Evolutionary conservation across 2,113 vertebrate genomes (phyloP), one percentile per base, ranked within the genome.

Genomic region (Tauraco erythrolophus): DNA sequence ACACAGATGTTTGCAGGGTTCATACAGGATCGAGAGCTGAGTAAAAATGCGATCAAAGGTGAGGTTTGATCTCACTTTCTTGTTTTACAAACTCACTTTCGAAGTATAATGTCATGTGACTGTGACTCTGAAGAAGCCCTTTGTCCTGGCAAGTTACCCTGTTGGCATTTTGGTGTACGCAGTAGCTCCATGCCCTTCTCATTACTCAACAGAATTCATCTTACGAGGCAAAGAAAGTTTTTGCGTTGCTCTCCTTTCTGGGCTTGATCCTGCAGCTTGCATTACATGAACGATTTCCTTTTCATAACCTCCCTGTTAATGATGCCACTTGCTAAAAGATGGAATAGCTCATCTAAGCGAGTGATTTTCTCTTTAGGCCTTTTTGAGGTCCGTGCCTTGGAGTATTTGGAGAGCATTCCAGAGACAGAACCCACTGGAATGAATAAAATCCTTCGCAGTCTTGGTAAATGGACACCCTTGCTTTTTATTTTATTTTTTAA

Each of bases 1-100:
- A 99, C 99, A 0, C 99, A 99, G 97, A 99, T 99, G 99, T 99
- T 99, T 24, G 99, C 99, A 2, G 99, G 99, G 45, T 99, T 99
- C 98, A 99, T 99, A 94, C 99, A 99, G 92, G 99, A 99, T 96
- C 98, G 99, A 64, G 99, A 99, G 95, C 99, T 99, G 41, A 98
- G 99, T 69, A 99, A 99, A 96, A 99, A 96, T 46, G 95, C 97
- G 19, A 98, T 97, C 54, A 99, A 98, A 99, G 99, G 99, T 99
- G 46, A 95, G 97, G 64, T 39, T n/a, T 51, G 56, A 8, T 31
- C 16, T 39, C 78, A 7, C 31, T 58, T 57, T 28, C 50, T 33
- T 21, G 3, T 30, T 80, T 45, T 31, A 4, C 50, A 51, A 54
- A 21, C 11, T 85, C 23, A 3, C 39, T 80, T 76, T 64, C 5